Conservation (phyloP, 1,140 invertebrate genomes). For the Drosophila athabasca region DNA sequence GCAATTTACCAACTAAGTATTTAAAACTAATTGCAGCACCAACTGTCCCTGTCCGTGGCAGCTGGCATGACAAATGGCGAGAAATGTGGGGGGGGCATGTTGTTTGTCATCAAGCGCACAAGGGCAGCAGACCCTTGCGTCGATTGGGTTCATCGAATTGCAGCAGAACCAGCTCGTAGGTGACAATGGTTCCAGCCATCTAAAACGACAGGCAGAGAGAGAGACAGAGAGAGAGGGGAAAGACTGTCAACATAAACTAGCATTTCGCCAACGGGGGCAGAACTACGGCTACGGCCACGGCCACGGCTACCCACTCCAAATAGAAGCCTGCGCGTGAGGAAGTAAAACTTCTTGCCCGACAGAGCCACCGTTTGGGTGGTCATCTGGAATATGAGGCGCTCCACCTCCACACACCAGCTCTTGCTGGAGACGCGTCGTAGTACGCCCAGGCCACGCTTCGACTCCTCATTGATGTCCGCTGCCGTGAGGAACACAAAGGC, state of each 20-base stretch:
- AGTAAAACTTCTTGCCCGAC: constrained; percentile 87
- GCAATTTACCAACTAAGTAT: constrained; percentile 54
- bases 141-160: constrained; percentile 85
- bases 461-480: constrained; percentile 86
- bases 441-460: constrained; percentile 84
- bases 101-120: constrained; percentile 55
- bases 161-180: constrained; percentile 88
- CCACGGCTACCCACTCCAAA: constrained; percentile 85
- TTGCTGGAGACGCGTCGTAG: constrained; percentile 85
- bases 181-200: constrained; percentile 87
- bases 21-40: constrained; percentile 60
- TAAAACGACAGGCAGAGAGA: constrained; percentile 4
- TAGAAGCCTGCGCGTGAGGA: constrained; percentile 86
- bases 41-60: constrained; percentile 52
- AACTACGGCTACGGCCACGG: too few relatives aligned
- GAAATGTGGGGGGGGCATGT: constrained; percentile 6
- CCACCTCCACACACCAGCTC: constrained; percentile 85
- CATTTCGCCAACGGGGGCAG: constrained; percentile 28
- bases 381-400: constrained; percentile 79
- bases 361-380: constrained; percentile 84
- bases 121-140: constrained; percentile 60
- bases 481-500: constrained; percentile 86
- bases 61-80: constrained; percentile 63
- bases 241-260: constrained; percentile 22
- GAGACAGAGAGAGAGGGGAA: not conserved